Percentiles rank a stretch among this genome's conserved stretches.
These are phyloP conservation scores for Pogoniulus pusillus DNA, from an alignment of 2,797 vertebrate genomes.

Conservation along the genomic window DNA sequence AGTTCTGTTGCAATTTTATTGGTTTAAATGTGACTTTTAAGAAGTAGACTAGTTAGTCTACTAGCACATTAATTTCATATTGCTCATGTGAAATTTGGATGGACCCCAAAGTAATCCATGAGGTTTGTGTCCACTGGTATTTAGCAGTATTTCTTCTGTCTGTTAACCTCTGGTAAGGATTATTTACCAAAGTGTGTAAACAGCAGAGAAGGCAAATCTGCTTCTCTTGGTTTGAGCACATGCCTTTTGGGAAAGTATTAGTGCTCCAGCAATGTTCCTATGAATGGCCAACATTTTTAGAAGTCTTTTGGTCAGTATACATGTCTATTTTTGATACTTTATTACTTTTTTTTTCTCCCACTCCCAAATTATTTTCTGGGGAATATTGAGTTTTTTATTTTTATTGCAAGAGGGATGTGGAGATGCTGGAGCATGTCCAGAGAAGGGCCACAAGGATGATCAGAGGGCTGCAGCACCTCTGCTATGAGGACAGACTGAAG, in stretches of 20 bases:
- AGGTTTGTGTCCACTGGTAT: not conserved
- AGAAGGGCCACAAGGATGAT: too few relatives aligned
- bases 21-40: not conserved
- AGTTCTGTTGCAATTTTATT: not conserved
- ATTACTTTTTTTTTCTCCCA: not conserved
- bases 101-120: not conserved
- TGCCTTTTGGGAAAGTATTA: not conserved
- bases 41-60: not conserved
- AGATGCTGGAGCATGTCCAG: too few relatives aligned
- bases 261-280: not conserved
- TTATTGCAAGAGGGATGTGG: too few relatives aligned
- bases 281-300: not conserved
- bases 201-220: not conserved
- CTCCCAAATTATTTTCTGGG: not conserved
- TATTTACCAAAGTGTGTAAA: not conserved
- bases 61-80: not conserved
- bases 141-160: not conserved
- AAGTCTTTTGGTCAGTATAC: not conserved
- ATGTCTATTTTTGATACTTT: not conserved
- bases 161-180: not conserved
- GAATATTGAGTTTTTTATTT: not conserved
- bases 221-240: not conserved
- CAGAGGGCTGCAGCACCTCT: too few relatives aligned
- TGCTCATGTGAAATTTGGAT: not conserved
- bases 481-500: too few relatives aligned